Conservation (phyloP, 2,113 vertebrate genomes). For the Anseranas semipalmata region DNA sequence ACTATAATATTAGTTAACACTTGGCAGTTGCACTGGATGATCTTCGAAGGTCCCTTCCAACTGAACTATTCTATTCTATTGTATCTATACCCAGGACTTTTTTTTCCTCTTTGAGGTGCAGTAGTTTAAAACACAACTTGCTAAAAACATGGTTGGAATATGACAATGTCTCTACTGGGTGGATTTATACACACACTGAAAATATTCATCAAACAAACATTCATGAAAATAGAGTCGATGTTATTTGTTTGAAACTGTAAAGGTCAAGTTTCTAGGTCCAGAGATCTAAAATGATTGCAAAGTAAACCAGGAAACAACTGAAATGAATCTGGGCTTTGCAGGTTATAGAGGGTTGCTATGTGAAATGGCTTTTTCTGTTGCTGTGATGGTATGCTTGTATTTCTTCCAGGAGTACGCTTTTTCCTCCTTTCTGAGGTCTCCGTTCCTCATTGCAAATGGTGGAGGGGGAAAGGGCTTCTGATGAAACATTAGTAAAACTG, state of each 20-base stretch:
- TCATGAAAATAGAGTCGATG: not conserved
- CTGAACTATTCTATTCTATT: too few species aligned
- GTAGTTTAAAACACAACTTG: not conserved
- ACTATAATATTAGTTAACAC: not conserved
- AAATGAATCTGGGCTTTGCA: not conserved
- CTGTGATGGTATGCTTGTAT: not conserved
- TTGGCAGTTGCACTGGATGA: too few species aligned
- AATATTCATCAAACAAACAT: not conserved
- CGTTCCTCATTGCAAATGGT: not conserved
- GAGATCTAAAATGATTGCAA: not conserved
- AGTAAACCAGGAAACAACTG: not conserved
- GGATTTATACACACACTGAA: accelerated
- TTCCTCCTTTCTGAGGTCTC: not conserved
- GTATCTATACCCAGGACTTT: not conserved
- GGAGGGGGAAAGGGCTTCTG: not conserved
- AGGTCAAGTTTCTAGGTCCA: not conserved
- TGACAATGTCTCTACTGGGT: not conserved
- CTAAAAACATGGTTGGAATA: not conserved
- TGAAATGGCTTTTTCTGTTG: not conserved
- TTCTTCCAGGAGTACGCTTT: not conserved
- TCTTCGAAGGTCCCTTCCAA: too few species aligned
- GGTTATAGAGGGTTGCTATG: not conserved
- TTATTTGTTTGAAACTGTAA: not conserved
- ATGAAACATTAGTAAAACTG: not conserved
- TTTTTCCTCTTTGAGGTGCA: not conserved